Conservation (phyloP, 2,797 vertebrate species). For the Cheracebus regulus region DNA sequence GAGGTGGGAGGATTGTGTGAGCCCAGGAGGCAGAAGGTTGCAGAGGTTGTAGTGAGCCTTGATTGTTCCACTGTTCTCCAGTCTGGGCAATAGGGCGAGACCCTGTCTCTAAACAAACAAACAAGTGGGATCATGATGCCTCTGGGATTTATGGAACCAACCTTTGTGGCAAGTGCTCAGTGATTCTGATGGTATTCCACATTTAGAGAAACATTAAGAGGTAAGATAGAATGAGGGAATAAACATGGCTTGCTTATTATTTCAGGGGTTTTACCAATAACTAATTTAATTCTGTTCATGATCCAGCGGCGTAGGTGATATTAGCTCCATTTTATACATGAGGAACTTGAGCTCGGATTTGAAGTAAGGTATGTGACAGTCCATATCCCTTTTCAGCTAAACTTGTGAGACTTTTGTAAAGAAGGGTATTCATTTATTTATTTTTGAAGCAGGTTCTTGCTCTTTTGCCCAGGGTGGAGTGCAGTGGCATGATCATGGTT, state of each 20-base stretch:
- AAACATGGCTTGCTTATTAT: slow-evolving; percentile 1
- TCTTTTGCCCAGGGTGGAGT: neutral
- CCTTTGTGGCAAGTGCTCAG: neutral
- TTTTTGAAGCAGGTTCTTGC: neutral
- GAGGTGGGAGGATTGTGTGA: neutral
- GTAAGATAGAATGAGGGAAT: neutral
- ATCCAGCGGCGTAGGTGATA: neutral
- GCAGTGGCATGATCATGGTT: neutral
- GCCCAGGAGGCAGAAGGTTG: neutral
- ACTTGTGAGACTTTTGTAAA: slow-evolving; percentile 1
- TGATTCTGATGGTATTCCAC: neutral
- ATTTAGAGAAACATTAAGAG: slow-evolving; percentile 6
- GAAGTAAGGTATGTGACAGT: neutral
- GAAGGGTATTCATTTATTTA: neutral
- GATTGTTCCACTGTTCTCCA: neutral
- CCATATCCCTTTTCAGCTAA: neutral
- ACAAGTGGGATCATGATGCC: neutral
- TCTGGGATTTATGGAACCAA: neutral
- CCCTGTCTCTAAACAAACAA: no score
- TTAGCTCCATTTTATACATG: neutral
- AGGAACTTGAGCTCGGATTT: slow-evolving; percentile 34
- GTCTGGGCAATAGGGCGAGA: neutral
- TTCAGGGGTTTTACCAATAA: neutral
- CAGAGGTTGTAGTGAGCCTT: neutral
- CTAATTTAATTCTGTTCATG: neutral